These are phyloP conservation scores for Labeo calbasu DNA, from an alignment of 2,797 vertebrate genomes.

Conservation along the genomic window DNA sequence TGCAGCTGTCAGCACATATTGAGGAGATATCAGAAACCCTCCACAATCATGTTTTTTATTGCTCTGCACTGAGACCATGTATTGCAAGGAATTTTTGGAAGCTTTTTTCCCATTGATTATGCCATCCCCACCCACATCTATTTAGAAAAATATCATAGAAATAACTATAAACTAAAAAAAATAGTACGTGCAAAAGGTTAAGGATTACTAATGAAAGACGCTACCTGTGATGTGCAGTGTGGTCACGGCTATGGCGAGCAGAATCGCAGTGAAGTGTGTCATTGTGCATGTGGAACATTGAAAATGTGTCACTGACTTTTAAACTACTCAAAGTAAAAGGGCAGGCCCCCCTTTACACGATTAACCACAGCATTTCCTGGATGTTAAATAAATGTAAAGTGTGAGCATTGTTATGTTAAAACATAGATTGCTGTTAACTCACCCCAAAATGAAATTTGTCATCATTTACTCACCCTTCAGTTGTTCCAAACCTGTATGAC, in stretches of 20 bases:
- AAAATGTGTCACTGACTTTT: background rate
- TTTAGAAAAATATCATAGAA: background rate
- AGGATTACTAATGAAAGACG: background rate
- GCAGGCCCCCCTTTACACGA: background rate
- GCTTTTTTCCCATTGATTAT: slow-evolving; percentile 46
- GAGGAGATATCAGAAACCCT: slow-evolving; percentile 47
- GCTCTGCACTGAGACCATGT: slow-evolving; percentile 45
- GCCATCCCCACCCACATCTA: slow-evolving; percentile 9
- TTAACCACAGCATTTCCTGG: slow-evolving; percentile 16
- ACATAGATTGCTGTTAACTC: background rate
- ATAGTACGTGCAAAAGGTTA: background rate
- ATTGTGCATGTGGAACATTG: background rate
- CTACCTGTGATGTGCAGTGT: background rate
- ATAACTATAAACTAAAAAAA: background rate
- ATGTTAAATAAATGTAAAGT: background rate
- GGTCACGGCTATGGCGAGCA: background rate
- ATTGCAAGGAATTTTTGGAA: background rate
- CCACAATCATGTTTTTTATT: slow-evolving; percentile 32
- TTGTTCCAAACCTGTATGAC: background rate
- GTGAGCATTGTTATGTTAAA: background rate
- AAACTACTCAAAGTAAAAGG: background rate
- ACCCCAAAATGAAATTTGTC: background rate
- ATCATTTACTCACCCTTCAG: background rate
- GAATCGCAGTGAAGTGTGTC: background rate
- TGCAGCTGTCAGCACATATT: slow-evolving; percentile 49